Percentiles rank a stretch among this genome's conserved stretches.
Conservation (phyloP, 2,888 invertebrate species). For the Caenorhabditis auriculariae region DNA sequence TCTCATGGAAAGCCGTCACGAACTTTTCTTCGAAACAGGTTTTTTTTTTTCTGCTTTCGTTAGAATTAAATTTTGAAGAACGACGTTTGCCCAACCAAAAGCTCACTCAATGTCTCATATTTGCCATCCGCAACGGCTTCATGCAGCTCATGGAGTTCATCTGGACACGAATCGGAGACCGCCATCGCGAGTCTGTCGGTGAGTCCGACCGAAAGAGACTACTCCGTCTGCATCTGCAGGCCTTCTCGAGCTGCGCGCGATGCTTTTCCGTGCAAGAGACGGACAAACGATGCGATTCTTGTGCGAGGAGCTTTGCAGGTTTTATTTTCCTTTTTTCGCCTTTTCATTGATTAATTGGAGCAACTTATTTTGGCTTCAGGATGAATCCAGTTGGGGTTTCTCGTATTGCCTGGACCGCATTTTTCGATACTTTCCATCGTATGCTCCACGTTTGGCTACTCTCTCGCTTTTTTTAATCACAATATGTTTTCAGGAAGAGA, state of each 20-base stretch:
- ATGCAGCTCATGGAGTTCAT: constrained; percentile 35
- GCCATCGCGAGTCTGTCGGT: constrained; percentile 36
- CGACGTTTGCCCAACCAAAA: constrained; percentile 41
- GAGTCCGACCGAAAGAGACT: not conserved
- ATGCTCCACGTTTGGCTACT: constrained; percentile 29
- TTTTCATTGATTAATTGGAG: too few relatives aligned
- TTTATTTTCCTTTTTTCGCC: not conserved
- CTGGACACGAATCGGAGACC: constrained; percentile 33
- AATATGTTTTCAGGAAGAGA: constrained; percentile 32
- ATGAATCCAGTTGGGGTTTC: constrained; percentile 34
- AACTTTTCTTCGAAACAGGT: constrained; percentile 31
- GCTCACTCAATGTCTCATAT: constrained; percentile 34
- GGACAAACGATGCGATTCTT: constrained; percentile 38
- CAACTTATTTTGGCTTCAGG: not conserved
- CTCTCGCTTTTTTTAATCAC: too few relatives aligned
- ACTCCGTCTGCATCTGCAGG: constrained; percentile 7
- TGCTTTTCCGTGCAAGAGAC: constrained; percentile 36
- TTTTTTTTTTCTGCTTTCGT: too few relatives aligned
- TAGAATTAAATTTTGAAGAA: too few relatives aligned
- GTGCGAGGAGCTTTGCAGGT: constrained; percentile 31
- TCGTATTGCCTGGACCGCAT: constrained; percentile 38
- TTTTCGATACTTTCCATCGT: constrained; percentile 41
- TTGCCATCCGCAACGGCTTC: constrained; percentile 45
- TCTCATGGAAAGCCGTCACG: constrained; percentile 24
- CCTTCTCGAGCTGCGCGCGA: constrained; percentile 40